These are phyloP conservation scores for Leptopilina drosophilae DNA, from an alignment of 2,888 invertebrate genomes.

Conservation along the genomic window DNA sequence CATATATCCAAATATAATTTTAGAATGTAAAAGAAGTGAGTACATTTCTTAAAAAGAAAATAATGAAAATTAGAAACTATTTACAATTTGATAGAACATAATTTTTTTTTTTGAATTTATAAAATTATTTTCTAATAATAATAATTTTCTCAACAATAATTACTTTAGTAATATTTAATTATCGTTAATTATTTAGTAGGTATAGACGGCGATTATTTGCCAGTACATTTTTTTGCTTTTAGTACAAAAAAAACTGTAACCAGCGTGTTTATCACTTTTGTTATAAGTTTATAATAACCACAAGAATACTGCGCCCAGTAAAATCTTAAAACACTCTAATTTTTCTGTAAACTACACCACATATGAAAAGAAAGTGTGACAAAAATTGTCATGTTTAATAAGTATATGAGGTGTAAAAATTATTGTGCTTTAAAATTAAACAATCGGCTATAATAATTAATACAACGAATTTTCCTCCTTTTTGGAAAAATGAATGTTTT, in stretches of 20 bases:
- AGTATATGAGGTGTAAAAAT: background rate
- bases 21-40: too few species aligned
- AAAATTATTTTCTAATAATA: slow-evolving; percentile 8
- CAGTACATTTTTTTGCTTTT: background rate
- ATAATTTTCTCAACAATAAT: background rate
- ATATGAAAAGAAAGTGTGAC: background rate
- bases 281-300: background rate
- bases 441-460: background rate
- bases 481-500: background rate
- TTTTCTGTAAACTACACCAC: background rate
- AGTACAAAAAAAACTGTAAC: background rate
- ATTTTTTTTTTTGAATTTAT: slow-evolving; percentile 8
- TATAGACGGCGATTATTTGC: background rate
- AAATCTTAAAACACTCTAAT: background rate
- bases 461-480: background rate
- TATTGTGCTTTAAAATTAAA: slow-evolving; percentile 11
- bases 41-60: too few species aligned
- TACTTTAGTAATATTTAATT: background rate
- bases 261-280: slow-evolving; percentile 12
- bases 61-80: slow-evolving; percentile 2
- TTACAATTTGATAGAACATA: slow-evolving; percentile 29
- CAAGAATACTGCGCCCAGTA: slow-evolving; percentile 24
- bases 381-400: background rate
- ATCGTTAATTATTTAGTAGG: background rate
- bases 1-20: background rate